Conservation (phyloP, 2,888 invertebrate species). For the Resseliella maxima region DNA sequence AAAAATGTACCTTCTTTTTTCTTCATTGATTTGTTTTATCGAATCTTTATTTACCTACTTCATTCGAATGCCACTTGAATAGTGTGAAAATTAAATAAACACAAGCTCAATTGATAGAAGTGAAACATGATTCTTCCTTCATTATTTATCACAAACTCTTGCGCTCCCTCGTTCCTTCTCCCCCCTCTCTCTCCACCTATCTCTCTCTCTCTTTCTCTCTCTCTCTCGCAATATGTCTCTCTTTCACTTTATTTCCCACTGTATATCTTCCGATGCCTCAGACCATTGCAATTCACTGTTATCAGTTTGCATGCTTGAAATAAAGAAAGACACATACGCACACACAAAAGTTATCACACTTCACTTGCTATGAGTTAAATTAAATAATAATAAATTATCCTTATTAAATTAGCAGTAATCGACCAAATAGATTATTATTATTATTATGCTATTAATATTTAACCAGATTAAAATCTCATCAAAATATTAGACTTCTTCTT, state of each 20-base stretch:
- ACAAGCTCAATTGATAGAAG: not conserved
- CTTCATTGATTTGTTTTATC: not conserved
- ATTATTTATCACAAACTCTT: no score
- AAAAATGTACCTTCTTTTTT: no score
- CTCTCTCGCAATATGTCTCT: no score
- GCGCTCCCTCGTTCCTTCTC: no score
- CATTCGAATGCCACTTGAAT: not conserved
- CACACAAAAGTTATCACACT: not conserved
- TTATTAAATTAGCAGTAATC: slow-evolving; percentile 13
- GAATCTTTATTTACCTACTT: not conserved
- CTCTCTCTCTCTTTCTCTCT: no score
- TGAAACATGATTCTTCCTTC: not conserved
- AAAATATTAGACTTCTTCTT: not conserved
- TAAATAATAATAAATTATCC: slow-evolving; percentile 34
- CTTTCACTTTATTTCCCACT: no score
- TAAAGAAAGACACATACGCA: not conserved
- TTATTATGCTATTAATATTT: not conserved
- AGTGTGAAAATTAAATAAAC: not conserved
- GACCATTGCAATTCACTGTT: not conserved
- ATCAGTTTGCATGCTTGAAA: slow-evolving; percentile 12
- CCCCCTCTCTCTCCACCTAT: no score
- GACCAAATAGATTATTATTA: not conserved
- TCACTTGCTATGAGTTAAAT: not conserved
- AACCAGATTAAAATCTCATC: not conserved
- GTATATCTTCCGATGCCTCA: no score